These are phyloP conservation scores for Bos indicus DNA, from an alignment of 2,113 vertebrate genomes.

Conservation along the genomic window DNA sequence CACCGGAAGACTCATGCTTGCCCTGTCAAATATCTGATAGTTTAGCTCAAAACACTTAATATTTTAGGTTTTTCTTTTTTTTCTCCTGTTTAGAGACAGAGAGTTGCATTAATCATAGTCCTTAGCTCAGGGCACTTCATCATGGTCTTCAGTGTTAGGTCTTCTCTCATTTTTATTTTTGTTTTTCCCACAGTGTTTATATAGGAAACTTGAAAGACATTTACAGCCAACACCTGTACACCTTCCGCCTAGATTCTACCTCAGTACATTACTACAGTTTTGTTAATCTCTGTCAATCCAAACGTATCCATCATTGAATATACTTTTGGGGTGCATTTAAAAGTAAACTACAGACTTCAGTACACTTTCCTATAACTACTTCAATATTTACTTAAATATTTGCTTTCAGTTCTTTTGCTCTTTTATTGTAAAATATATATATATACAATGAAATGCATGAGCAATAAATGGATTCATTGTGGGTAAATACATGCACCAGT, in stretches of 20 bases:
- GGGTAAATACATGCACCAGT: not conserved
- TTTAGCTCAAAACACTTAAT: not conserved
- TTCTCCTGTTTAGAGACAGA: not conserved
- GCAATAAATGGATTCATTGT: not conserved
- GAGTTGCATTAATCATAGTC: not conserved
- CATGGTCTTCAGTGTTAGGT: too few relatives aligned
- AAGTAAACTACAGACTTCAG: not conserved
- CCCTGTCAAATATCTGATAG: not conserved
- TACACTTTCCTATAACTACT: not conserved
- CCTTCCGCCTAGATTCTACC: not conserved
- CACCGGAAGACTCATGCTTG: fast-evolving
- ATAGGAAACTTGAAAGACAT: not conserved
- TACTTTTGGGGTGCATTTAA: not conserved
- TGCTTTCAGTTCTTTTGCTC: not conserved
- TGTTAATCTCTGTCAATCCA: not conserved
- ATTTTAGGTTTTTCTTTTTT: not conserved
- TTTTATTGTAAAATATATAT: not conserved
- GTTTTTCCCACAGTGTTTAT: too few relatives aligned
- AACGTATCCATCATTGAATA: not conserved
- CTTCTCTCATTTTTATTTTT: not conserved
- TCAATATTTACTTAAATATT: not conserved
- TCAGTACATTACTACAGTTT: fast-evolving
- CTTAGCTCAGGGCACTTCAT: not conserved
- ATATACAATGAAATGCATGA: not conserved
- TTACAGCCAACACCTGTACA: not conserved